Conservation (phyloP, 2,113 vertebrate species). For the Diphyllodes magnificus region DNA sequence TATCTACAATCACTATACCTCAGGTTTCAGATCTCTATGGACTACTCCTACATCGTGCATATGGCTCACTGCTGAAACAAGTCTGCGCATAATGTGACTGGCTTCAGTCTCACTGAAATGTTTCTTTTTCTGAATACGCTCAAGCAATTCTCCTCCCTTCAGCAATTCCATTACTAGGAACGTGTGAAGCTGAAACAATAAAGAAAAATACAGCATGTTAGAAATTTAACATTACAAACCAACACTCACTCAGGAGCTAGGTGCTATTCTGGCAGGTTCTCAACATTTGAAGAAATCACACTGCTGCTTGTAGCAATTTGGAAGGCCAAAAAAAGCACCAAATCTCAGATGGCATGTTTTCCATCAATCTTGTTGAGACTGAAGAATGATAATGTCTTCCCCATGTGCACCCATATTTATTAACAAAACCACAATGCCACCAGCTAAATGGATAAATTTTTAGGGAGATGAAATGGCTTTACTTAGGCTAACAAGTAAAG, state of each 20-base stretch:
- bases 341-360: background rate
- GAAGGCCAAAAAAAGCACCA: background rate
- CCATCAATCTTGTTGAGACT: background rate
- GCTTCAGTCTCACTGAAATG: constrained; percentile 97
- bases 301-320: background rate
- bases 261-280: background rate
- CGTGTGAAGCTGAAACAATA: constrained; percentile 83
- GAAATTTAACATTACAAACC: background rate
- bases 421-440: background rate
- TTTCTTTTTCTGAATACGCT: constrained; percentile 90
- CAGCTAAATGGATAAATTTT: background rate
- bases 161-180: constrained; percentile 94
- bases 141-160: constrained; percentile 92
- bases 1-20: constrained; percentile 69
- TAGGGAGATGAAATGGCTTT: background rate
- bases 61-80: constrained; percentile 95
- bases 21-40: constrained; percentile 93
- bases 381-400: background rate
- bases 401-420: background rate
- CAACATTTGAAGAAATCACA: background rate
- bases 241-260: background rate
- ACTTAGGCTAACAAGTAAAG: background rate
- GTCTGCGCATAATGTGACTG: constrained; percentile 91
- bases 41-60: constrained; percentile 98
- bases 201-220: background rate